Evolutionary conservation across 1,140 invertebrate genomes (phyloP).

Genomic region (honey bee (Apis mellifera)): Amel_HAv3.1 CM009931.2:25847001-25847500

Average conservation of each 20-base stretch:
- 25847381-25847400: constrained; percentile 37
- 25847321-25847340: background rate
- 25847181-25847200: constrained; percentile 20
- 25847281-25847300: too few relatives aligned
- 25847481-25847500: constrained; percentile 72
- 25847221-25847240: too few relatives aligned
- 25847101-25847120: background rate
- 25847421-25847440: background rate
- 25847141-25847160: background rate
- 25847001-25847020: background rate
- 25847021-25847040: too few relatives aligned
- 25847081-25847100: background rate
- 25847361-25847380: constrained; percentile 29
- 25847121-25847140: background rate
- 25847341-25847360: constrained; percentile 80
- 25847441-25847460: constrained; percentile 89
- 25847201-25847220: constrained; percentile 14
- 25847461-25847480: constrained; percentile 88
- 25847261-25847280: background rate
- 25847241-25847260: too few relatives aligned
- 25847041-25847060: background rate
- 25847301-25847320: too few relatives aligned
- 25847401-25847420: constrained; percentile 26
- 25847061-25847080: too few relatives aligned
- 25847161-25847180: constrained; percentile 36